Evolutionary conservation across 2,113 vertebrate genomes (phyloP).

Genomic region (Cavia aperea): DNA sequence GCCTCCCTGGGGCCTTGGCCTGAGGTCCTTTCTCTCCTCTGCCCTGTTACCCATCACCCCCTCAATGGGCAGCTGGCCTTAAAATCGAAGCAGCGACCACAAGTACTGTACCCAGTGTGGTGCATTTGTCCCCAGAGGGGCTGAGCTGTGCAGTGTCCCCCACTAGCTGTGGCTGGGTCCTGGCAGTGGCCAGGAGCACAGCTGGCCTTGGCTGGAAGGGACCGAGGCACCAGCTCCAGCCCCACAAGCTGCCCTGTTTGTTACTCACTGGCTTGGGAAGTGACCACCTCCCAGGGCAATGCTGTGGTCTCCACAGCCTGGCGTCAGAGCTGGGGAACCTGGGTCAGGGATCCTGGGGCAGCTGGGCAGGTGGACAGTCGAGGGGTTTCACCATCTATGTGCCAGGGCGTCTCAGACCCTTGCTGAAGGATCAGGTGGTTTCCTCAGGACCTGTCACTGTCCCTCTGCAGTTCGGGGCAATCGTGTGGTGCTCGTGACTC

Average conservation of each 20-base stretch:
- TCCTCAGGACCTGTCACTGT: neutral
- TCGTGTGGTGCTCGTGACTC: neutral
- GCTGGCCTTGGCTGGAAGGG: neutral
- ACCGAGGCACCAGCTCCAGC: neutral
- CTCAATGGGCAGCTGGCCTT: fast-evolving
- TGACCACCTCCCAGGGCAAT: neutral
- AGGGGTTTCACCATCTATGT: fast-evolving
- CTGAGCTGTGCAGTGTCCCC: neutral
- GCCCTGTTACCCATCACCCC: neutral
- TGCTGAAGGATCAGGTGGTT: too few relatives aligned
- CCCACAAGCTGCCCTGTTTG: neutral
- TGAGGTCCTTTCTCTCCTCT: neutral
- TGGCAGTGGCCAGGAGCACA: too few relatives aligned
- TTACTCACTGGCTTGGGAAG: neutral
- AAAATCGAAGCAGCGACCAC: neutral
- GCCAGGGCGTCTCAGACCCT: neutral
- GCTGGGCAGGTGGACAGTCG: fast-evolving
- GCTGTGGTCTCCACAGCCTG: neutral
- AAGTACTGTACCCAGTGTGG: neutral
- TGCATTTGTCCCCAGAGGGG: neutral
- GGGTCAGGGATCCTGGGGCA: neutral
- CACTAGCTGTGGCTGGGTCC: neutral
- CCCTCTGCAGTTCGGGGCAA: neutral
- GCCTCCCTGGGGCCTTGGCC: fast-evolving
- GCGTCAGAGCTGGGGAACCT: neutral